phyloP scores from a whole-genome alignment of 2,888 invertebrate genomes.

The Andrena fulva region DNA sequence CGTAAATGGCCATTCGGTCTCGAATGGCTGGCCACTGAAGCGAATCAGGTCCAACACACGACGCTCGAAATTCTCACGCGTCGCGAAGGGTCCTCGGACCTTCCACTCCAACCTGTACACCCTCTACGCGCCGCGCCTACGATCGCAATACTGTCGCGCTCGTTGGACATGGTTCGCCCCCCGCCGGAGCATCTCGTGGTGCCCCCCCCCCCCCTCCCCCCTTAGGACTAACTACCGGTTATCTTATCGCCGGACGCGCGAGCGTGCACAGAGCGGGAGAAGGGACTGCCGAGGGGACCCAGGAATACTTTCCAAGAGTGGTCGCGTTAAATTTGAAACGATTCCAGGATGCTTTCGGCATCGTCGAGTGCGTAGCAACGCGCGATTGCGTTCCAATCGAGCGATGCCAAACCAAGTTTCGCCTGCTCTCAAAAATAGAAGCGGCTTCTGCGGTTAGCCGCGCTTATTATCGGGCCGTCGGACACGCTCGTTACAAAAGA shows the following conservation, averaged over 20 bases:
- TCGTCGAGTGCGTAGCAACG: background rate
- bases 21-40: background rate
- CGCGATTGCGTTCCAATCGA: constrained; percentile 24
- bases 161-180: constrained; percentile 13
- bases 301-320: background rate
- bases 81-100: too few relatives aligned
- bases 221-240: background rate
- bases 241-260: background rate
- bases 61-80: background rate
- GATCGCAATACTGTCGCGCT: background rate
- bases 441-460: background rate
- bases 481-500: constrained; percentile 4
- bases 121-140: background rate
- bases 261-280: constrained; percentile 11
- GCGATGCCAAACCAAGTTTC: constrained; percentile 26
- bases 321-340: constrained; percentile 10
- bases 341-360: constrained; percentile 2
- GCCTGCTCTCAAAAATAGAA: constrained; percentile 8
- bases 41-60: constrained; percentile 20
- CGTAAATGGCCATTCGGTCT: background rate
- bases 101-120: background rate
- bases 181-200: background rate
- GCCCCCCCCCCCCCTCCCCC: background rate
- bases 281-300: background rate
- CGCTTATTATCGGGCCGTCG: background rate